Evolutionary conservation across 2,888 invertebrate species (phyloP), one percentile per base, ranked within the genome.

Genomic region (Lydus trimaculatus): DNA sequence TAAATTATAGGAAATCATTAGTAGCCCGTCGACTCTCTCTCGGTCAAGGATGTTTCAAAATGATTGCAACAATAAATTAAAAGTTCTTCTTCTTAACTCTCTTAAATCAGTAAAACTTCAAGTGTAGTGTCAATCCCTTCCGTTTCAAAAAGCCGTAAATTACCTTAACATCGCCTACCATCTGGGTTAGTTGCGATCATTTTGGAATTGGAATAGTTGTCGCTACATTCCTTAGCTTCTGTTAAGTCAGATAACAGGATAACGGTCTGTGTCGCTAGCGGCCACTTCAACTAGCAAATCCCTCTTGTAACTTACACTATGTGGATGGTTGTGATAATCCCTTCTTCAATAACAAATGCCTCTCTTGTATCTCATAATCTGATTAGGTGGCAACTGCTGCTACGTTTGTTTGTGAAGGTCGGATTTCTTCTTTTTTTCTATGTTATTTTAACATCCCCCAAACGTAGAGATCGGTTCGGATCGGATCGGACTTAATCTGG

Each of bases 291-390:
- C 77, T 79, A 73, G 72, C 78, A 80, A 81, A 81, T 81, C 81
- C 81, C 77, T 65, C 71, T 74, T 77, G 76, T 81, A 81, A 80
- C 78, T 79, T 77, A 77, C 72, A 75, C 72, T 70, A 69, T 66
- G 15, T n/a, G 75, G 77, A 79, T 75, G 77, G 75, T 74, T 74
- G 76, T 77, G 80, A 81, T 83, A 83, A 83, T 82, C 82, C 79
- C 70, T 72, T 76, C 80, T 81, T 80, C 80, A 82, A 83, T 83
- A 83, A 83, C 82, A 82, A 82, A 81, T 78, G 80, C 79, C 76
- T 79, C 79, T 77, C 76, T 58, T 68, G 68, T 76, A 77, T 79
- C 77, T 81, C 77, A 78, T 82, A 83, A 83, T 83, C 83, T 82
- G 81, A 82, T 84, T 81, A 82, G 75, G 70, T 70, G 66, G 72